These are phyloP conservation scores for Plagodis dolabraria DNA, from an alignment of 2,888 invertebrate species.

Conservation along the genomic window DNA sequence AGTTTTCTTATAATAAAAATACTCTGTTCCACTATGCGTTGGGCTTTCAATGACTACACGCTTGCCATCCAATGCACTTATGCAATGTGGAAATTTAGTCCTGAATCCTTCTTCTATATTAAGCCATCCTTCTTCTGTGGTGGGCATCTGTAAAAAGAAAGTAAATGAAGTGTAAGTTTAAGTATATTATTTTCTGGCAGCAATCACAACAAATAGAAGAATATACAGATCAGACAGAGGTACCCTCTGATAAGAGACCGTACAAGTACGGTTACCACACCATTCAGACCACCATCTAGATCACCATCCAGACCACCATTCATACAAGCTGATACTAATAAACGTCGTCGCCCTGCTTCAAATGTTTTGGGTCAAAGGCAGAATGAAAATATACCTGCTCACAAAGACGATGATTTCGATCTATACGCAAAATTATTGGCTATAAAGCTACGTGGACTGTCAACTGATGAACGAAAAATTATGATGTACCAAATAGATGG, in stretches of 20 bases:
- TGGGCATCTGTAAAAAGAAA: constrained; percentile 16
- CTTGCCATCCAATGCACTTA: too few relatives aligned
- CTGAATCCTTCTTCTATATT: constrained; percentile 31
- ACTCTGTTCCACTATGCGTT: constrained; percentile 17
- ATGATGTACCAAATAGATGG: too few relatives aligned
- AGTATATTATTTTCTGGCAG: too few relatives aligned
- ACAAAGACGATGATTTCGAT: constrained; percentile 43
- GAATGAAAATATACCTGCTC: constrained; percentile 28
- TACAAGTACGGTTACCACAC: too few relatives aligned
- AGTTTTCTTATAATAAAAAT: too few relatives aligned
- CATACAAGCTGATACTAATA: too few relatives aligned
- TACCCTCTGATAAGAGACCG: too few relatives aligned
- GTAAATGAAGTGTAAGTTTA: too few relatives aligned
- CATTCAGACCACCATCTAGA: too few relatives aligned
- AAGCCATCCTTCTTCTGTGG: constrained; percentile 4
- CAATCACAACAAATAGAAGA: constrained; percentile 24
- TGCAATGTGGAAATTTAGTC: constrained; percentile 29
- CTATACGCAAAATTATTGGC: constrained; percentile 41
- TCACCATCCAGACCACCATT: too few relatives aligned
- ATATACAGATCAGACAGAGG: constrained; percentile 22
- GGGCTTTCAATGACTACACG: constrained; percentile 41
- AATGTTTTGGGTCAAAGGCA: constrained; percentile 34
- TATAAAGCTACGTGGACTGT: too few relatives aligned
- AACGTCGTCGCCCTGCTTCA: constrained; percentile 34
- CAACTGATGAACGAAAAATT: too few relatives aligned